Evolutionary conservation across 2,888 invertebrate species (phyloP).

Genomic region (Graphium colonna): DNA sequence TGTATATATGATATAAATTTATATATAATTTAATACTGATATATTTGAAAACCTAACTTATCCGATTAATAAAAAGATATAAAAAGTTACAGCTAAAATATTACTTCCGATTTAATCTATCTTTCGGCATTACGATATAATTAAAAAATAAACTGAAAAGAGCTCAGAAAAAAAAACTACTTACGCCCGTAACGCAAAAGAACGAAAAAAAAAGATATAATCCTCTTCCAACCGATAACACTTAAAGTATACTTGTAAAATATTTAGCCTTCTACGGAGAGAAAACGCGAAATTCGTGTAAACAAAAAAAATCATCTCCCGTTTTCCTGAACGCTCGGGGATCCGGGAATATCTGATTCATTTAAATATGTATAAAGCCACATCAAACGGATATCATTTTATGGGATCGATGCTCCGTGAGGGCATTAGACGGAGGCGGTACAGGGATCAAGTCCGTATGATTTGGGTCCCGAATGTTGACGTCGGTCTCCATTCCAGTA

Average conservation of each 20-base stretch:
- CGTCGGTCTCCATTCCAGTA: constrained; percentile 13
- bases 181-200: neutral
- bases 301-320: constrained; percentile 24
- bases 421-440: constrained; percentile 28
- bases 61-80: too few species aligned
- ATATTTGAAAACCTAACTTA: too few species aligned
- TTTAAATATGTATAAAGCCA: constrained; percentile 52
- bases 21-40: too few species aligned
- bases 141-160: neutral
- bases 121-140: neutral
- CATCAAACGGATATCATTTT: constrained; percentile 43
- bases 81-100: too few species aligned
- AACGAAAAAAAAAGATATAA: constrained; percentile 4
- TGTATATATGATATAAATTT: too few species aligned
- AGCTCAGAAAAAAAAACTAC: neutral
- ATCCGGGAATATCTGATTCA: constrained; percentile 40
- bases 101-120: too few species aligned
- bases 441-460: constrained; percentile 21
- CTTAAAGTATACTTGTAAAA: constrained; percentile 17
- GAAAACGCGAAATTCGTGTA: constrained; percentile 22
- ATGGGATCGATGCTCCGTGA: constrained; percentile 28
- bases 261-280: constrained; percentile 12
- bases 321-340: constrained; percentile 27
- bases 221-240: constrained; percentile 17
- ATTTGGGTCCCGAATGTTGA: constrained; percentile 23